Conservation (phyloP, 1,140 invertebrate genomes). For the Sitobion miscanthi region DNA sequence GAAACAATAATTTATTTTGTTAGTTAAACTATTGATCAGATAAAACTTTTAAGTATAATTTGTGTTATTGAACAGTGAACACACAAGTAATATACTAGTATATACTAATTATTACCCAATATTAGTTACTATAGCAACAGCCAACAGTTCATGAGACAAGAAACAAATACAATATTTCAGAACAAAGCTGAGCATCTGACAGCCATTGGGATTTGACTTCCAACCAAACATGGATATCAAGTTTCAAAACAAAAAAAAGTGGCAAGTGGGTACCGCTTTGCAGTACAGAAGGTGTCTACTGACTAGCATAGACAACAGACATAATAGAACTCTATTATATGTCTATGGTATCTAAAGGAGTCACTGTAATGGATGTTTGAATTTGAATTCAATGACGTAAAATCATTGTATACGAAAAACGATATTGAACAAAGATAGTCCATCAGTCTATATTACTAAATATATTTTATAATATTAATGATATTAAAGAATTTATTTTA, state of each 20-base stretch:
- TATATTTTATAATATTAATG: too few species aligned
- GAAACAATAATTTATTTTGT: neutral
- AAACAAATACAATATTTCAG: neutral
- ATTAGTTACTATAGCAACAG: constrained; percentile 33
- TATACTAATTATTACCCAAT: neutral
- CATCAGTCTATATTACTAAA: too few species aligned
- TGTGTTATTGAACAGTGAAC: constrained; percentile 28
- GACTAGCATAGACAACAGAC: too few species aligned
- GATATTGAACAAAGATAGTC: too few species aligned
- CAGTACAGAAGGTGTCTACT: too few species aligned
- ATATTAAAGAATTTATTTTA: too few species aligned
- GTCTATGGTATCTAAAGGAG: too few species aligned
- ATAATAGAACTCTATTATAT: too few species aligned
- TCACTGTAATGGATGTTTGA: too few species aligned
- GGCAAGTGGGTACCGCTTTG: too few species aligned
- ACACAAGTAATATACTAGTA: neutral
- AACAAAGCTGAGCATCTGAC: neutral
- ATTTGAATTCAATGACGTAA: too few species aligned
- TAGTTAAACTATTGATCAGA: neutral
- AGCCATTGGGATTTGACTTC: neutral
- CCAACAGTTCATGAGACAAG: neutral
- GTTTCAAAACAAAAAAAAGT: neutral
- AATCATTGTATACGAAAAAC: too few species aligned
- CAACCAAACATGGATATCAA: neutral
- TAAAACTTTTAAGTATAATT: neutral